These are phyloP conservation scores for Trichomycterus rosablanca DNA, from an alignment of 2,113 vertebrate genomes.

Conservation along the genomic window DNA sequence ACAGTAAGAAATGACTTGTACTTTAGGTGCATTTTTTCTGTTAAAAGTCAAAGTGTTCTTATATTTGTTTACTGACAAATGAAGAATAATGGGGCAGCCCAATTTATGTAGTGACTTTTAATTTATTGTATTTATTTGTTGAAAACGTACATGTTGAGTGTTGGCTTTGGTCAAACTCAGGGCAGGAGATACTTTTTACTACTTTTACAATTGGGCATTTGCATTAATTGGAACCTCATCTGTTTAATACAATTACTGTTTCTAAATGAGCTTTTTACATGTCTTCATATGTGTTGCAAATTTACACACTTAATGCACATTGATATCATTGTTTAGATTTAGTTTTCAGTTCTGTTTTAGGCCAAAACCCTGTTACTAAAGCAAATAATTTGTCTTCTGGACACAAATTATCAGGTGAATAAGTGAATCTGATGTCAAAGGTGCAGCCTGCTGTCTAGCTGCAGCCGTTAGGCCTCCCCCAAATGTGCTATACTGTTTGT, in stretches of 20 bases:
- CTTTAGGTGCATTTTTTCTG: conserved; percentile 27
- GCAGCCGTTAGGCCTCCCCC: conserved; percentile 2
- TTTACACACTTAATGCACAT: no score
- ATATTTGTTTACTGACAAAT: conserved; percentile 46
- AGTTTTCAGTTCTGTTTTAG: background rate
- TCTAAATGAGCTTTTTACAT: no score
- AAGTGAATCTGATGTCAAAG: background rate
- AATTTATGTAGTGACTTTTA: conserved; percentile 48
- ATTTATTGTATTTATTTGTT: conserved; percentile 53
- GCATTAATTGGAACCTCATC: no score
- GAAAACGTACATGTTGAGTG: conserved; percentile 37
- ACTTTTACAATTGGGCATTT: no score
- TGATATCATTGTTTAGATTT: no score
- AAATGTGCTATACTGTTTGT: conserved; percentile 24
- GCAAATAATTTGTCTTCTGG: background rate
- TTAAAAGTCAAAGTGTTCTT: conserved; percentile 42
- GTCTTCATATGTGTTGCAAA: no score
- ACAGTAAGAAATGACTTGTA: no score
- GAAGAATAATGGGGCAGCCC: conserved; percentile 48
- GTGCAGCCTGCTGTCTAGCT: conserved; percentile 15
- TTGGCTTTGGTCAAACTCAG: conserved; percentile 45
- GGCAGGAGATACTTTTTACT: no score
- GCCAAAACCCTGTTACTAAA: background rate
- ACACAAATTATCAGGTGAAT: conserved; percentile 8
- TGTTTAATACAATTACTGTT: no score